Conservation (phyloP, 2,888 invertebrate species). For the Oligia latruncula region DNA sequence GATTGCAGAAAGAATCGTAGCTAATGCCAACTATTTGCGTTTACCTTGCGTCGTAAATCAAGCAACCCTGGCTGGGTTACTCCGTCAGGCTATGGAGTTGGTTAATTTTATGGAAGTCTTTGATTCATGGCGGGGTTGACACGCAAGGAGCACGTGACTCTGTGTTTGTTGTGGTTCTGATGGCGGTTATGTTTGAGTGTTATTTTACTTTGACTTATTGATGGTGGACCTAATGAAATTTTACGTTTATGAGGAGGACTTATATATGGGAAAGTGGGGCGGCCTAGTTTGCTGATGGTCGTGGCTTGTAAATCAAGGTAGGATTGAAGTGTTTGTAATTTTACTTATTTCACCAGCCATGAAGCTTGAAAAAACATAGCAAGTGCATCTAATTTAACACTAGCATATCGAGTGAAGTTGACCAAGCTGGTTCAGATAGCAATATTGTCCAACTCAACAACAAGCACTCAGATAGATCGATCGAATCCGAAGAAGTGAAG, state of each 20-base stretch:
- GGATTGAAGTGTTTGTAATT: not conserved
- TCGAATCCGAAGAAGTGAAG: not conserved
- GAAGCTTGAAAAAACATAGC: not conserved
- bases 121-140: conserved; percentile 46
- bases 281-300: not conserved
- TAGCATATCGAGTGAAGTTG: not conserved
- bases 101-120: conserved; percentile 63
- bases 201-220: conserved; percentile 30
- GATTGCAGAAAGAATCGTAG: conserved; percentile 46
- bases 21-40: conserved; percentile 60
- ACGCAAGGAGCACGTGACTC: conserved; percentile 62
- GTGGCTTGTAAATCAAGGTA: not conserved
- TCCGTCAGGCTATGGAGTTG: conserved; percentile 40
- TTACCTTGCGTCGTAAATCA: conserved; percentile 45
- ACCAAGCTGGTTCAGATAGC: too few relatives aligned
- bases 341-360: not conserved
- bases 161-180: conserved; percentile 44
- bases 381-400: not conserved
- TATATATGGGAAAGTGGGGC: conserved; percentile 5
- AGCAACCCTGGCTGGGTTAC: conserved; percentile 23
- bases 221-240: conserved; percentile 35
- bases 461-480: not conserved
- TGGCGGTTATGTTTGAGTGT: conserved; percentile 30
- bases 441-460: not conserved
- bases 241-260: conserved; percentile 17